Evolutionary conservation across 2,888 invertebrate genomes (phyloP).

Genomic region (Drosophila putrida): DNA sequence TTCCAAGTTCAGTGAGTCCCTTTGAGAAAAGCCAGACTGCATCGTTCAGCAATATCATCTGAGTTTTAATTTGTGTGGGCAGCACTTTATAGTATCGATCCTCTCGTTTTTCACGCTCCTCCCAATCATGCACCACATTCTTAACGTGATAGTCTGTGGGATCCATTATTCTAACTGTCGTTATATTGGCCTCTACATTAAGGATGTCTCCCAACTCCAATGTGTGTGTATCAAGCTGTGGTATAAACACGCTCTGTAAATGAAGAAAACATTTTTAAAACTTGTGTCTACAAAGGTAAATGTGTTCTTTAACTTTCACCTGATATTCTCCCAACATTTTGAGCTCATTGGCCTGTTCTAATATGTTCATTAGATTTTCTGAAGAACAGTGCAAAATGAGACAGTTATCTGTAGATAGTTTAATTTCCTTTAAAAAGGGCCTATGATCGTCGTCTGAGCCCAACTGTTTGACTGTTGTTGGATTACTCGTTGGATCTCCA

Average conservation of each 20-base stretch:
- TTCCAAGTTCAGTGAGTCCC: conserved; percentile 85
- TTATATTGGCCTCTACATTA: conserved; percentile 84
- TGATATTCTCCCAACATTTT: conserved; percentile 93
- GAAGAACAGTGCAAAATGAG: conserved; percentile 92
- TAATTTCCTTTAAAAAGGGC: conserved; percentile 91
- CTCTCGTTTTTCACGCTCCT: conserved; percentile 82
- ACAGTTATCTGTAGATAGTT: conserved; percentile 89
- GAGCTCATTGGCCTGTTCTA: conserved; percentile 92
- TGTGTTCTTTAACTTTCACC: conserved; percentile 79
- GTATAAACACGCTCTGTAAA: conserved; percentile 87
- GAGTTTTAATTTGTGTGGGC: conserved; percentile 86
- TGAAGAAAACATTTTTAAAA: not conserved
- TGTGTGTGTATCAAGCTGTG: conserved; percentile 85
- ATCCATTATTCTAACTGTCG: conserved; percentile 84
- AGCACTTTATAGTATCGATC: conserved; percentile 76
- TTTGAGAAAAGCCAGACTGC: conserved; percentile 89
- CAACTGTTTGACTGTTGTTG: conserved; percentile 89
- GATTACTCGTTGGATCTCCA: conserved; percentile 89
- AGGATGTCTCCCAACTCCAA: conserved; percentile 86
- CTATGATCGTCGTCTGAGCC: conserved; percentile 87
- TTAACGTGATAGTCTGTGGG: conserved; percentile 83
- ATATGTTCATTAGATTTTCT: conserved; percentile 88
- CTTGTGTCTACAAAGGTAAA: not conserved
- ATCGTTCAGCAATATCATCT: conserved; percentile 90
- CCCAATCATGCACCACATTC: conserved; percentile 85